Evolutionary conservation across 2,797 vertebrate species (phyloP), one percentile per base, ranked within the genome.

Genomic region (Vespertilio murinus): DNA sequence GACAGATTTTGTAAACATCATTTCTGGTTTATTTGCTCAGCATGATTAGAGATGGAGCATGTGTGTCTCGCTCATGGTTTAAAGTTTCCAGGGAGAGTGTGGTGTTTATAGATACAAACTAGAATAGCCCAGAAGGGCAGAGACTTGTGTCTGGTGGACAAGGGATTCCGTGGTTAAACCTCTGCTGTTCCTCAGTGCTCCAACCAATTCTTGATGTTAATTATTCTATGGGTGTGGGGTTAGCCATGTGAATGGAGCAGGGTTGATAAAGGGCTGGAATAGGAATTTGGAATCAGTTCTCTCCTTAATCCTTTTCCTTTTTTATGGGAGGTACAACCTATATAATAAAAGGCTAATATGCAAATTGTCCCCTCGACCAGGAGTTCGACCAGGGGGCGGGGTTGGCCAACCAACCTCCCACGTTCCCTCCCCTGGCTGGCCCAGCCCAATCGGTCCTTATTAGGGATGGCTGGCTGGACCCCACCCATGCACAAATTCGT

Each of bases 1-100:
- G 88, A 91, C 82, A 93, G 92, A 56, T 93, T 95, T 85, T 5
- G 0, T 92, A 90, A 95, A 92, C 94, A 94, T 91, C 47, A 22
- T 92, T 86, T 95, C 82, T 93, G 56, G 47, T 74, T 49, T 91
- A 82, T 92, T 90, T 93, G 70, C 93, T 88, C 64, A 92, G 70
- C 17, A 0, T 96, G 78, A 94, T 69, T 94, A 94, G 88, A 94
- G 35, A 82, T 82, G 65, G 78, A 91, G 74, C 79, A 33, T 35
- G 25, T 77, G 61, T 87, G 42, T 84, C 89, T 94, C 59, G 8
- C 35, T 92, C 61, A 25, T 49, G 38, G 69, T 81, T 71, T 71
- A 33, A 74, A 67, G 23, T 86, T 93, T 73, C 65, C 56, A 65
- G 88, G 67, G 59, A 94, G 28, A 1, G 0, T 45, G 64, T 89